These are phyloP conservation scores for Cybosia mesomella DNA, from an alignment of 2,888 invertebrate species.

Conservation along the genomic window DNA sequence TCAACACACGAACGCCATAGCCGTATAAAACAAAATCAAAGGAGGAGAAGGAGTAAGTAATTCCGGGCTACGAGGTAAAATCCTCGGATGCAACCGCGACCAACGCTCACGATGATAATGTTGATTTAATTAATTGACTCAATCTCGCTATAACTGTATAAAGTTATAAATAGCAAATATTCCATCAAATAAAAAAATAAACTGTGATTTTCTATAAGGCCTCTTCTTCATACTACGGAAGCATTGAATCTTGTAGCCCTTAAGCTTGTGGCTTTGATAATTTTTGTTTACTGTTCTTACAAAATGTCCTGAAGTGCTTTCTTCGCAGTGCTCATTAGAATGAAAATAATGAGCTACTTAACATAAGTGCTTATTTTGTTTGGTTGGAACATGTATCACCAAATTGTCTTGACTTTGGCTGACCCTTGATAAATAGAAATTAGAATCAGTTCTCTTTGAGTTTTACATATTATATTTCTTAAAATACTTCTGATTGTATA, in stretches of 20 bases:
- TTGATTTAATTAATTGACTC: background rate
- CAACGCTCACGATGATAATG: background rate
- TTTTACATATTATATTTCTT: too few relatives aligned
- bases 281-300: constrained; percentile 44
- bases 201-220: constrained; percentile 20
- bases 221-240: constrained; percentile 41
- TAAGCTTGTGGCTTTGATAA: constrained; percentile 44
- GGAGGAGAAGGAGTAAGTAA: background rate
- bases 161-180: background rate
- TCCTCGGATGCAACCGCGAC: background rate
- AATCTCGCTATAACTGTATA: background rate
- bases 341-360: constrained; percentile 46
- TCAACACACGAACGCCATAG: too few relatives aligned
- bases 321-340: constrained; percentile 48
- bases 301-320: constrained; percentile 42
- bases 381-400: background rate
- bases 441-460: too few relatives aligned
- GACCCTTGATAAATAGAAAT: too few relatives aligned
- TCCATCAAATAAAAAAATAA: constrained; percentile 8
- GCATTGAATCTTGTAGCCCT: constrained; percentile 45
- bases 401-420: too few relatives aligned
- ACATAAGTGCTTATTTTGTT: constrained; percentile 21
- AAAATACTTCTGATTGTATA: background rate
- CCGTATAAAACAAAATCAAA: too few relatives aligned
- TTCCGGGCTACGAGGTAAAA: background rate